phyloP scores from a whole-genome alignment of 2,888 invertebrate species.

The Torymus texanus region DNA sequence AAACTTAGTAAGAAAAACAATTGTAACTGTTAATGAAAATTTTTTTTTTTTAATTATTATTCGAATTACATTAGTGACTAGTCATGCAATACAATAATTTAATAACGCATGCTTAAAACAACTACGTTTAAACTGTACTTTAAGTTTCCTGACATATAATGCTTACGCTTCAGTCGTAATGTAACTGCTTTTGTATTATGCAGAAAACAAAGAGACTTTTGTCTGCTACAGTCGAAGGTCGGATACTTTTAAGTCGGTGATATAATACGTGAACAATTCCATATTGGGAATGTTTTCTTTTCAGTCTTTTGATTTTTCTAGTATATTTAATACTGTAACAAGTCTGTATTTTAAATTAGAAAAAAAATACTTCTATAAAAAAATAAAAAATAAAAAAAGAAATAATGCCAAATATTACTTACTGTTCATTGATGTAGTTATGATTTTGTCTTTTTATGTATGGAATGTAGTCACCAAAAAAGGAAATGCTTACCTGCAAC shows the following conservation, averaged over 20 bases:
- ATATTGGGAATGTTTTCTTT: background rate
- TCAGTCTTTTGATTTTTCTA: background rate
- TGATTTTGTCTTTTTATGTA: no score
- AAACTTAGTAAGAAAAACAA: no score
- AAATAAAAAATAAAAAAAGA: no score
- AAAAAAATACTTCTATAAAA: no score
- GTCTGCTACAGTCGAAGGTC: constrained; percentile 24
- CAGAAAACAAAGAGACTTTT: constrained; percentile 40
- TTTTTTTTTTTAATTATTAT: no score
- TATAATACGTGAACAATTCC: constrained; percentile 22
- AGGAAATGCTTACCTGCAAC: constrained; percentile 36
- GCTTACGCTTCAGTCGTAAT: constrained; percentile 26
- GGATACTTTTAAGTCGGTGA: constrained; percentile 25
- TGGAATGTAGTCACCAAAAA: no score
- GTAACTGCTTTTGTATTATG: constrained; percentile 24
- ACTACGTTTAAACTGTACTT: constrained; percentile 17
- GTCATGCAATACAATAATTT: background rate
- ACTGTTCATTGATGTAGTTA: no score
- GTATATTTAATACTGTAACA: no score
- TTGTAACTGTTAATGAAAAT: no score
- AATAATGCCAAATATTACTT: no score
- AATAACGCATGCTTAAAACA: constrained; percentile 8
- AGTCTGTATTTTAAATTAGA: no score
- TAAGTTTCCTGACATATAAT: constrained; percentile 26
- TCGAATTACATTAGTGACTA: no score